phyloP scores from a whole-genome alignment of 2,888 invertebrate genomes.

The Pardosa pseudoannulata region DNA sequence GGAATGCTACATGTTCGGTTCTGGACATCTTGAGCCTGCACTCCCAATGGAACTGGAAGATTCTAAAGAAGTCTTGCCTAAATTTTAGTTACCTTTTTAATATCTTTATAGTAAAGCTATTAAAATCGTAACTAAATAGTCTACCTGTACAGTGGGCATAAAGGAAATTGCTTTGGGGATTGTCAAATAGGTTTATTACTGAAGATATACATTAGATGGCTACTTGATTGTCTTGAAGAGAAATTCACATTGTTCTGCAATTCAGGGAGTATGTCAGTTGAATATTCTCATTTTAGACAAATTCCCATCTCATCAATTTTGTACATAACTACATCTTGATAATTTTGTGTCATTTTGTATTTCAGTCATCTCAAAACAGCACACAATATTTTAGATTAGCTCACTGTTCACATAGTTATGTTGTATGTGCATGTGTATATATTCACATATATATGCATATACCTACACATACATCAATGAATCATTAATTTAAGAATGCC shows the following conservation, averaged over 20 bases:
- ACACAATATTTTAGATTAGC: not conserved
- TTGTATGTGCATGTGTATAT: not conserved
- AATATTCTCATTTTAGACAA: slow-evolving; percentile 21
- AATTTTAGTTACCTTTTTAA: slow-evolving; percentile 35
- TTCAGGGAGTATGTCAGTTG: slow-evolving; percentile 24
- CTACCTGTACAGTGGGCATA: slow-evolving; percentile 10
- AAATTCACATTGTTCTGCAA: slow-evolving; percentile 20
- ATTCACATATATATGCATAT: not conserved
- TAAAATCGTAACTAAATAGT: slow-evolving; percentile 40
- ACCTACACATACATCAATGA: too few species aligned
- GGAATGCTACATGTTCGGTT: slow-evolving; percentile 36
- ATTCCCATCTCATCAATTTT: slow-evolving; percentile 13
- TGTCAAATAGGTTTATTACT: slow-evolving; percentile 12
- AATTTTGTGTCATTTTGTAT: slow-evolving; percentile 1
- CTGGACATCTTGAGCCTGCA: slow-evolving; percentile 29
- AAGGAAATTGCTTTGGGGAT: slow-evolving; percentile 6
- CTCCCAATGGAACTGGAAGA: slow-evolving; percentile 47
- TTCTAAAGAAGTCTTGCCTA: slow-evolving; percentile 37
- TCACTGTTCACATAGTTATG: not conserved
- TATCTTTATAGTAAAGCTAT: slow-evolving; percentile 26
- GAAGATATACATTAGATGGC: slow-evolving; percentile 5
- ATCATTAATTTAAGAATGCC: too few species aligned
- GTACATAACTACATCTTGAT: slow-evolving; percentile 15
- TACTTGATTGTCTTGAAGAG: not conserved
- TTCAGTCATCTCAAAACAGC: not conserved